Evolutionary conservation across 2,113 vertebrate species (phyloP).

Genomic region (Macroglossus sobrinus): DNA sequence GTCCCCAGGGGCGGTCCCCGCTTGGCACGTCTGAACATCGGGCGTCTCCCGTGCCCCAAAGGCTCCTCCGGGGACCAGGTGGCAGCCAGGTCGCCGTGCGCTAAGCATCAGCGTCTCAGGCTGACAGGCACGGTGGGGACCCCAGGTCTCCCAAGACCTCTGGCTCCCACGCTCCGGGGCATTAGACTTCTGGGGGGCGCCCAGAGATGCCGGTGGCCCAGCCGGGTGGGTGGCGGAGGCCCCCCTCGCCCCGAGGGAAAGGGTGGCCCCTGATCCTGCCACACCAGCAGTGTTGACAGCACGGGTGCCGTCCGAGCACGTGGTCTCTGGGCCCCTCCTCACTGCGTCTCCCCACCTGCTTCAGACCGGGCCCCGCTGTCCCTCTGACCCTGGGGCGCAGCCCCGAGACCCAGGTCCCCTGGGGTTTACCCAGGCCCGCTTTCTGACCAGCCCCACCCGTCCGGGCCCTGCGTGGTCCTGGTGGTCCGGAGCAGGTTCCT

Average conservation of each 20-base stretch:
- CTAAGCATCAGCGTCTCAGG: fast-evolving
- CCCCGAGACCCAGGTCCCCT: neutral
- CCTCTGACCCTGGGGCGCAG: neutral
- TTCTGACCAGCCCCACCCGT: neutral
- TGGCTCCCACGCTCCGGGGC: neutral
- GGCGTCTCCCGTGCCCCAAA: neutral
- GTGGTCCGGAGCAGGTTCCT: neutral
- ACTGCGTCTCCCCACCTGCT: neutral
- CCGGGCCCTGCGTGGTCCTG: neutral
- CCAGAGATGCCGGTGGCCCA: too few relatives aligned
- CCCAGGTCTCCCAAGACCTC: neutral
- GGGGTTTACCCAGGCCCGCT: neutral
- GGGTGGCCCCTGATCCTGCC: neutral
- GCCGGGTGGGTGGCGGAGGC: neutral
- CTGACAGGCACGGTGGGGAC: fast-evolving
- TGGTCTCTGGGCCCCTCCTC: neutral
- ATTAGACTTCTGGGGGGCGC: neutral
- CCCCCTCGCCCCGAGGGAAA: fast-evolving
- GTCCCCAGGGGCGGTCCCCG: too few relatives aligned
- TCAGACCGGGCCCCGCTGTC: neutral
- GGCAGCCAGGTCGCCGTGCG: neutral
- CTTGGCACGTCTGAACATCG: neutral
- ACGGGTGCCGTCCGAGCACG: fast-evolving
- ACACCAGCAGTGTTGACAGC: neutral
- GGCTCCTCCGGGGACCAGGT: too few relatives aligned